phyloP scores from a whole-genome alignment of 1,140 invertebrate species.

The Nylanderia fulva region DNA sequence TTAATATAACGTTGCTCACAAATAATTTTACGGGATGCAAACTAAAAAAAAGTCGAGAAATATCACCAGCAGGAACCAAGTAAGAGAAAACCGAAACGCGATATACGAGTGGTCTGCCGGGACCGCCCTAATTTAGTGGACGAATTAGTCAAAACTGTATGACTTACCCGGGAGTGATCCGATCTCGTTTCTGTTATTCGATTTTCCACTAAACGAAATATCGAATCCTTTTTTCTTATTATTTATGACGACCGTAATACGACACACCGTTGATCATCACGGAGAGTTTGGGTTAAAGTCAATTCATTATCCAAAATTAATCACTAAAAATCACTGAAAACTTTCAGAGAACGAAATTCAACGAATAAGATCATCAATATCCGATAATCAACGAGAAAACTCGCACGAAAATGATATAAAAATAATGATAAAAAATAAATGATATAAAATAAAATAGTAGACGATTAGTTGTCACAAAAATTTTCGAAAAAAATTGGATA shows the following conservation, averaged over 20 bases:
- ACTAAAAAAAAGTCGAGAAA: conserved; percentile 31
- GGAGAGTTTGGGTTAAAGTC: conserved; percentile 1
- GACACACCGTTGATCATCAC: conserved; percentile 45
- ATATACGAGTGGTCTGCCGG: conserved; percentile 28
- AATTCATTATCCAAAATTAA: background rate
- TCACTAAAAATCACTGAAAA: background rate
- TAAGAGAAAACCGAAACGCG: conserved; percentile 62
- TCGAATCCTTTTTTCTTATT: conserved; percentile 65
- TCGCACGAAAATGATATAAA: background rate
- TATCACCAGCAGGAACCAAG: background rate
- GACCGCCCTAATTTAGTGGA: conserved; percentile 45
- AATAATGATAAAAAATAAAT: too few relatives aligned
- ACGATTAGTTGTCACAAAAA: too few relatives aligned
- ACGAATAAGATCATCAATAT: background rate
- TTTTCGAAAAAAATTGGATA: too few relatives aligned
- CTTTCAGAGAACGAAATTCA: background rate
- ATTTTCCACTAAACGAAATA: conserved; percentile 41
- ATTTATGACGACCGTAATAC: conserved; percentile 66
- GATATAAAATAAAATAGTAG: too few relatives aligned
- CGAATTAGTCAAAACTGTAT: conserved; percentile 56
- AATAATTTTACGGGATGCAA: background rate
- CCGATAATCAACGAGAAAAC: background rate
- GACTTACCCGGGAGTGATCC: background rate
- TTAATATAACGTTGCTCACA: background rate
- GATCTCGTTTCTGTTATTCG: background rate